A percentile compares a stretch with the other conserved stretches of the same genome.
Conservation (phyloP, 2,113 vertebrate genomes). For the Syngnathus typhle region DNA sequence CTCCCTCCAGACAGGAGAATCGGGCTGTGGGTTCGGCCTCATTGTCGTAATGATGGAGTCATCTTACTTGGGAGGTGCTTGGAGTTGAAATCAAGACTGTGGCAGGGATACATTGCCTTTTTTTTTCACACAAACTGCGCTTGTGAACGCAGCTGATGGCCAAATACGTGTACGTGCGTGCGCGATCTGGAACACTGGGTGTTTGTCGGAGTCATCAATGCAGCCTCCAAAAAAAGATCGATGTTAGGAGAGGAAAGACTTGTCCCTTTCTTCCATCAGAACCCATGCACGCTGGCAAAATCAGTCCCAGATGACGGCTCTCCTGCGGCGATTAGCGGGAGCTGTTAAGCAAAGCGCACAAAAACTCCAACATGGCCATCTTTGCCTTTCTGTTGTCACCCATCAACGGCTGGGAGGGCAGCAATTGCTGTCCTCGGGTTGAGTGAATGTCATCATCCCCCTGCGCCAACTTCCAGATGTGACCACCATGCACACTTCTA, state of each 20-base stretch:
- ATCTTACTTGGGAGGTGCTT: conserved; percentile 47
- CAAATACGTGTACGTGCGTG: background rate
- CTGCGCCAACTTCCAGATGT: conserved; percentile 33
- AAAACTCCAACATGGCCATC: background rate
- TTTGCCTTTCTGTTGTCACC: too few species aligned
- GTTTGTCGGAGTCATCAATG: conserved; percentile 41
- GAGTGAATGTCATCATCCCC: conserved; percentile 35
- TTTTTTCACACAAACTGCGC: conserved; percentile 44
- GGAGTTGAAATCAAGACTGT: conserved; percentile 28
- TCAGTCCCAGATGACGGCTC: conserved; percentile 71
- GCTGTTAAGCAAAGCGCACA: conserved; percentile 53
- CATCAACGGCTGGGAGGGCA: conserved; percentile 6
- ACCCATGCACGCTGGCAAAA: conserved; percentile 39
- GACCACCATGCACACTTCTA: conserved; percentile 55
- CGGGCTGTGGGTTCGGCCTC: conserved; percentile 55
- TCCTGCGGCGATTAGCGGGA: conserved; percentile 66
- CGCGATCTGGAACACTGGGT: too few species aligned
- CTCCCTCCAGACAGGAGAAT: conserved; percentile 39
- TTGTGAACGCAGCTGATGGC: conserved; percentile 31
- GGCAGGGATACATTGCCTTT: conserved; percentile 42
- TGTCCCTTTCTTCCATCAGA: conserved; percentile 30
- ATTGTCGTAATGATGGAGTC: conserved; percentile 55
- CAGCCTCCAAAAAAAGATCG: conserved; percentile 60
- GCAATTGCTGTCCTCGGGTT: conserved; percentile 28
- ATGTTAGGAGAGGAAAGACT: conserved; percentile 51